A percentile compares a stretch with the other conserved stretches of the same genome.
Evolutionary conservation across 2,113 vertebrate genomes (phyloP).

Genomic region (Plecotus auritus): DNA sequence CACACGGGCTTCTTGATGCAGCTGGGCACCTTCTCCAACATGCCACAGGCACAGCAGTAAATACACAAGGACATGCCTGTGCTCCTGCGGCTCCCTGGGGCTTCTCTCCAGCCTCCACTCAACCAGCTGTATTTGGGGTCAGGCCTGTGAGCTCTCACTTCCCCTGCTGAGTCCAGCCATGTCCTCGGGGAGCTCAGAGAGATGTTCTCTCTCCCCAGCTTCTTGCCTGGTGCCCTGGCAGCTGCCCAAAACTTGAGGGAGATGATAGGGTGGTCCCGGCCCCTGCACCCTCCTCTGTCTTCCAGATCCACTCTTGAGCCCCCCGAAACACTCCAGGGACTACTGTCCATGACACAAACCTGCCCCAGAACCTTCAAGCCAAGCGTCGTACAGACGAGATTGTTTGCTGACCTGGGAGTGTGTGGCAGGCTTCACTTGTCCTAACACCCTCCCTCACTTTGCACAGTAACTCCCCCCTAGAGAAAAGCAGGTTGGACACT

Average conservation of each 20-base stretch:
- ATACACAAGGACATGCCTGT: neutral
- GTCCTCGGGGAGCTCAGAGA: neutral
- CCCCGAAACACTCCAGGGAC: neutral
- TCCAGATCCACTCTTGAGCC: fast-evolving
- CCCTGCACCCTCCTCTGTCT: neutral
- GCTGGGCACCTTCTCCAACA: neutral
- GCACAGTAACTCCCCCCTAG: neutral
- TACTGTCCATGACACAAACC: neutral
- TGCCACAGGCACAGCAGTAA: neutral
- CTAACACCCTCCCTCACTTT: neutral
- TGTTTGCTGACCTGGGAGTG: neutral
- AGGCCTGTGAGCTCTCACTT: neutral
- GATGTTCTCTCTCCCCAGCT: neutral
- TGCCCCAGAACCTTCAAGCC: neutral
- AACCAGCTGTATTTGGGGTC: constrained; percentile 67
- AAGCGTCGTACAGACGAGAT: neutral
- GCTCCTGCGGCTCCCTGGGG: too few relatives aligned
- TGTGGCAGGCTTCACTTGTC: neutral
- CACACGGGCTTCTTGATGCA: neutral
- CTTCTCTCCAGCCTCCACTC: neutral
- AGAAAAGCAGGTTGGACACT: fast-evolving
- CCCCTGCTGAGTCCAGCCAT: neutral
- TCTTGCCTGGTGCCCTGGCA: neutral
- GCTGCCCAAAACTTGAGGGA: neutral
- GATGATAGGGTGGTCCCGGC: neutral